Conservation (phyloP, 2,113 vertebrate genomes). For the Vulpes vulpes region DNA sequence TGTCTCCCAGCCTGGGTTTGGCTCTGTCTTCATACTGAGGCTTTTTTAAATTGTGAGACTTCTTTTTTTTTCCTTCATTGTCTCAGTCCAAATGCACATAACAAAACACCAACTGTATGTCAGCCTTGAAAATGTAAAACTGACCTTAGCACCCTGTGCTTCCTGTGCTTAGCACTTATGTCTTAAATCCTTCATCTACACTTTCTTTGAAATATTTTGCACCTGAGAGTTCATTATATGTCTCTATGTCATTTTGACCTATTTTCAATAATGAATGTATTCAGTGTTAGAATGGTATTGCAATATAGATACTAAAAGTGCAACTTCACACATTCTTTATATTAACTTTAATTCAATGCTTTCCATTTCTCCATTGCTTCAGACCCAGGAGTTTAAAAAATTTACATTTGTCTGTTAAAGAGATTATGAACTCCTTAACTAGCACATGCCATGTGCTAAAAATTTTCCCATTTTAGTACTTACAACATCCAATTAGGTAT, state of each 20-base stretch:
- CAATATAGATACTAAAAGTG: not conserved
- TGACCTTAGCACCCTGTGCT: fast-evolving
- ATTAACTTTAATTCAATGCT: not conserved
- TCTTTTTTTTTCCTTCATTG: not conserved
- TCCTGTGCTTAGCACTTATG: fast-evolving
- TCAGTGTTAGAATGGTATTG: not conserved
- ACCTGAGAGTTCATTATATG: not conserved
- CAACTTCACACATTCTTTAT: not conserved
- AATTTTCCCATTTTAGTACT: not conserved
- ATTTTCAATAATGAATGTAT: not conserved
- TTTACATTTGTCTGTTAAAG: not conserved
- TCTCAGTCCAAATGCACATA: not conserved
- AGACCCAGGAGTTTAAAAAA: not conserved
- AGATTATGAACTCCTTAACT: not conserved
- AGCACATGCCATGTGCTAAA: not conserved
- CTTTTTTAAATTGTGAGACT: not conserved
- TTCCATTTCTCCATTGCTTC: not conserved
- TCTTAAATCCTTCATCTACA: not conserved
- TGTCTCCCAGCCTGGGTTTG: not conserved
- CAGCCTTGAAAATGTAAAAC: not conserved
- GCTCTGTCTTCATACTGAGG: not conserved
- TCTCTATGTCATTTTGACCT: not conserved
- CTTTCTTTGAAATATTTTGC: not conserved
- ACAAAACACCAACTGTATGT: not conserved
- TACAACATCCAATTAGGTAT: not conserved